These are phyloP conservation scores for Pollenia angustigena DNA, from an alignment of 2,888 invertebrate genomes.

Conservation along the genomic window DNA sequence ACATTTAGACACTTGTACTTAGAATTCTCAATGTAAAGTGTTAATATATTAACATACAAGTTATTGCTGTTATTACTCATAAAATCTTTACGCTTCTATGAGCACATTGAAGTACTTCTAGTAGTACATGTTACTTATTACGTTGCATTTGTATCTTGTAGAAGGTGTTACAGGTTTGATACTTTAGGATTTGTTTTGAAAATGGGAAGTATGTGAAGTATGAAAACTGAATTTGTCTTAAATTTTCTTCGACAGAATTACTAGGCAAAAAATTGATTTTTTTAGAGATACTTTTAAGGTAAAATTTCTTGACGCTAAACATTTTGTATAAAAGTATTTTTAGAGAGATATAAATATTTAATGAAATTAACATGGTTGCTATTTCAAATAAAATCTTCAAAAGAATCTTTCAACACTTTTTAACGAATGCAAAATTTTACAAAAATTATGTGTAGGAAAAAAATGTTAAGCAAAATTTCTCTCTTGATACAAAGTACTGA, in stretches of 20 bases:
- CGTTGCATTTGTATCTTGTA: conserved; percentile 20
- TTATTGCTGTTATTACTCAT: conserved; percentile 59
- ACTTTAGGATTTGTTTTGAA: too few species aligned
- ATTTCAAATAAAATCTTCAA: too few species aligned
- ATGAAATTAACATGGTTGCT: too few species aligned
- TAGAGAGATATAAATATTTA: too few species aligned
- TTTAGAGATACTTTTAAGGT: background rate
- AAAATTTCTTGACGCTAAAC: background rate
- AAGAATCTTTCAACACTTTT: too few species aligned
- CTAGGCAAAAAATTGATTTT: background rate
- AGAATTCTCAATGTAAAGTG: conserved; percentile 61
- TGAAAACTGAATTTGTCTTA: background rate
- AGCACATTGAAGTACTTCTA: conserved; percentile 62
- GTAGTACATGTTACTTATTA: conserved; percentile 42
- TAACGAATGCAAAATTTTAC: too few species aligned
- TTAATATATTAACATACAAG: conserved; percentile 51
- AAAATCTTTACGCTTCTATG: conserved; percentile 70
- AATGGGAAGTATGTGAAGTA: background rate
- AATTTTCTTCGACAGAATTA: too few species aligned
- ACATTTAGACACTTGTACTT: background rate
- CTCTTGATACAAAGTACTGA: too few species aligned
- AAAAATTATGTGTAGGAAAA: too few species aligned
- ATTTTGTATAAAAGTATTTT: too few species aligned
- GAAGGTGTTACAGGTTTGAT: conserved; percentile 34
- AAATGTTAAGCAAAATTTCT: too few species aligned